Percentiles rank a stretch among this genome's conserved stretches.
These are phyloP conservation scores for Halichoeres trimaculatus DNA, from an alignment of 2,113 vertebrate genomes.

Conservation along the genomic window DNA sequence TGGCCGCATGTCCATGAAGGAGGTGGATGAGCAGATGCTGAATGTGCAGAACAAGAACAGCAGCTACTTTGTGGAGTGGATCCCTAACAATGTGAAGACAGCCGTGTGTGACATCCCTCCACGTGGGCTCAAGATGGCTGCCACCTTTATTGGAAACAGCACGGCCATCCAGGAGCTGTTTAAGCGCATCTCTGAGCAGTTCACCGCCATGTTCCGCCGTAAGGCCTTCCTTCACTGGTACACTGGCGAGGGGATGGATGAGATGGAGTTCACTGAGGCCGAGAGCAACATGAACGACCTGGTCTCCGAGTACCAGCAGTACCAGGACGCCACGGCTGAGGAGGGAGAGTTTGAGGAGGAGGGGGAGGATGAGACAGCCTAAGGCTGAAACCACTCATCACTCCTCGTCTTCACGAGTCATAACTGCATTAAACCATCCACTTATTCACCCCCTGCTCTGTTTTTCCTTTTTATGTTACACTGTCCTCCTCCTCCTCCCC, in stretches of 20 bases:
- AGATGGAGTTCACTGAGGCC: constrained; percentile 88
- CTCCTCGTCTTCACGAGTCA: constrained; percentile 25
- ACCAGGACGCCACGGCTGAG: constrained; percentile 90
- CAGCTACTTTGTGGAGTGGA: constrained; percentile 95
- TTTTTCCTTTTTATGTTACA: not conserved
- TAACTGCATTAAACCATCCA: constrained; percentile 40
- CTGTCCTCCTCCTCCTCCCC: not conserved
- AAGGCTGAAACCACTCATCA: constrained; percentile 30
- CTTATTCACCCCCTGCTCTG: constrained; percentile 22
- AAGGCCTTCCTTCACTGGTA: constrained; percentile 93
- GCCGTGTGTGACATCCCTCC: constrained; percentile 91
- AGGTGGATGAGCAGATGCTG: constrained; percentile 94
- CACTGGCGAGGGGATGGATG: constrained; percentile 92
- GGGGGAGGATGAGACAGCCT: constrained; percentile 73
- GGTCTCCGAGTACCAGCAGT: constrained; percentile 93
- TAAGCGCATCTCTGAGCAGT: constrained; percentile 91
- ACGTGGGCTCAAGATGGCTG: constrained; percentile 88
- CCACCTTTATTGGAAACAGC: constrained; percentile 91
- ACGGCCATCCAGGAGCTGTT: constrained; percentile 92
- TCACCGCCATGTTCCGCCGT: constrained; percentile 90
- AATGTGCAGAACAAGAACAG: constrained; percentile 95
- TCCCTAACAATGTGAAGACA: constrained; percentile 93
- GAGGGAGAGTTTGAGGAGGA: constrained; percentile 71
- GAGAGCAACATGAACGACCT: constrained; percentile 91
- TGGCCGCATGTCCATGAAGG: constrained; percentile 94